Conservation (phyloP, 2,113 vertebrate genomes). For the Callorhinus ursinus region DNA sequence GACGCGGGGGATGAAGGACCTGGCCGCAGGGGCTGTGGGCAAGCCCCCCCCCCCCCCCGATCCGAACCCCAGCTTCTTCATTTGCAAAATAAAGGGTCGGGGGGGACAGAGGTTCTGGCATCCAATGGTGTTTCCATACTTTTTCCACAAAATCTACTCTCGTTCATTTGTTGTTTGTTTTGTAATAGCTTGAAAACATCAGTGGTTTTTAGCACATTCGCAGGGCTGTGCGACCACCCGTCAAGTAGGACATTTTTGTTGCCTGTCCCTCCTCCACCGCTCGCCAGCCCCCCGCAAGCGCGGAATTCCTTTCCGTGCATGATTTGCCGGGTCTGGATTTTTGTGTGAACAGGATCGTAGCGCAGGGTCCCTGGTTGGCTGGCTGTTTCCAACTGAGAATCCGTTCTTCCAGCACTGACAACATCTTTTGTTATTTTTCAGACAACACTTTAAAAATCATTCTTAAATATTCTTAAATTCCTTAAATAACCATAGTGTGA, state of each 20-base stretch:
- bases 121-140: too few species aligned
- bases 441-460: neutral
- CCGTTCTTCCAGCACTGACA: neutral
- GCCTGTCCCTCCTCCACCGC: fast-evolving
- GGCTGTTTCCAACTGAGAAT: neutral
- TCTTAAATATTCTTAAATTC: neutral
- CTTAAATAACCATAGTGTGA: neutral
- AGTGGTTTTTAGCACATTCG: fast-evolving
- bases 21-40: neutral
- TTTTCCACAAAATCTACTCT: neutral
- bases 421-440: neutral
- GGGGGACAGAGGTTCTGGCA: too few species aligned
- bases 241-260: fast-evolving
- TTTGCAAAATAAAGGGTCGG: neutral
- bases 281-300: fast-evolving
- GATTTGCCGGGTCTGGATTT: neutral
- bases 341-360: neutral
- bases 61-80: neutral
- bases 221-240: fast-evolving
- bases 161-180: neutral
- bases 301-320: neutral
- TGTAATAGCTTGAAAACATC: neutral
- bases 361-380: fast-evolving
- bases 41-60: neutral
- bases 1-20: neutral